phyloP scores from a whole-genome alignment of 2,888 invertebrate species.

The Sisyra nigra region DNA sequence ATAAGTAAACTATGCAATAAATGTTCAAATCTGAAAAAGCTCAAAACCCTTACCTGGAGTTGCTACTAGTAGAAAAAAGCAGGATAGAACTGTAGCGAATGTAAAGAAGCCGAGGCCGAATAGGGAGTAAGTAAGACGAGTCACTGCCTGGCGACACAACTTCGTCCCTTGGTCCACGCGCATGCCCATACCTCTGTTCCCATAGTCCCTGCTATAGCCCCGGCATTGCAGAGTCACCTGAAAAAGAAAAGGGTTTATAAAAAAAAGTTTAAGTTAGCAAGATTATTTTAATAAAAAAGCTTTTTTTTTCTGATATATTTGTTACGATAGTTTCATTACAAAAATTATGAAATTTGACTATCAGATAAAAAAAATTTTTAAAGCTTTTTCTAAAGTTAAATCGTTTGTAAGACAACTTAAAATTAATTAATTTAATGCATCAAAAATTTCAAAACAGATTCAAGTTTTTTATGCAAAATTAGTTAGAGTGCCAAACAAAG shows the following conservation, averaged over 20 bases:
- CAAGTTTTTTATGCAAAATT: no score
- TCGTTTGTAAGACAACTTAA: no score
- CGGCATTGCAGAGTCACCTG: slow-evolving; percentile 56
- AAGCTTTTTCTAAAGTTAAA: no score
- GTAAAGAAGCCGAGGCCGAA: slow-evolving; percentile 8
- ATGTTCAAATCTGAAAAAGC: no score
- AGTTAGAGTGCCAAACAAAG: no score
- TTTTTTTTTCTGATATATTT: not conserved
- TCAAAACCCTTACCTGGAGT: slow-evolving; percentile 8
- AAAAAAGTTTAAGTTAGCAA: not conserved
- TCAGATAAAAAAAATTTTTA: no score
- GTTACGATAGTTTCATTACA: no score
- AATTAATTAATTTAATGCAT: not conserved
- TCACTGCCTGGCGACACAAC: slow-evolving; percentile 42
- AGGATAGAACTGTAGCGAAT: slow-evolving; percentile 2
- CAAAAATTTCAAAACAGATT: no score
- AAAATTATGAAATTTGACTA: no score
- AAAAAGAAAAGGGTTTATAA: slow-evolving; percentile 18
- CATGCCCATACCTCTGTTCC: slow-evolving; percentile 86
- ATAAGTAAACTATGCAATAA: no score
- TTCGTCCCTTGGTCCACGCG: slow-evolving; percentile 67
- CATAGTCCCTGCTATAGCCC: slow-evolving; percentile 64
- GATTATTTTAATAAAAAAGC: not conserved
- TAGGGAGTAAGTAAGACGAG: slow-evolving; percentile 23
- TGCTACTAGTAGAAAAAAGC: slow-evolving; percentile 7